A percentile compares a stretch with the other conserved stretches of the same genome.
Evolutionary conservation across 2,797 vertebrate genomes (phyloP).

Genomic region (Margarornis squamiger): DNA sequence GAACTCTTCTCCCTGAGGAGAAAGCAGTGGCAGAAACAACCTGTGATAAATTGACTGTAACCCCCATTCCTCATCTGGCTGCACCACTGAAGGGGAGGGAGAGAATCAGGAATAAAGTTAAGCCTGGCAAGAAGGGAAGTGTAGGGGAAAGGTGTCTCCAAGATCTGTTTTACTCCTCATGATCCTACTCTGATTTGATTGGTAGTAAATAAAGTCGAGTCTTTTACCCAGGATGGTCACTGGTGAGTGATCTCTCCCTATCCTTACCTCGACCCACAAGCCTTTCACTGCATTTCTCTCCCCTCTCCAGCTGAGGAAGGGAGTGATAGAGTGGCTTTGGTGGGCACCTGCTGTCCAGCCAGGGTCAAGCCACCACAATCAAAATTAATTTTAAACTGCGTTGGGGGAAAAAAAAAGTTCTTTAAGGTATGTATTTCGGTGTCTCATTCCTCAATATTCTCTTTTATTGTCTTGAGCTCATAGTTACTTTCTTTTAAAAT

Average conservation of each 20-base stretch:
- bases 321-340: background rate
- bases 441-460: background rate
- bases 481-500: background rate
- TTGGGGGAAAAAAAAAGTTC: background rate
- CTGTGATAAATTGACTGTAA: background rate
- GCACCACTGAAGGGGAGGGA: background rate
- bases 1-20: background rate
- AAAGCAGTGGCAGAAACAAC: background rate
- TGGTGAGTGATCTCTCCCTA: background rate
- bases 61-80: background rate
- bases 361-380: background rate
- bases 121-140: background rate
- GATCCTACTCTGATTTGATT: background rate
- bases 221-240: background rate
- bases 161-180: background rate
- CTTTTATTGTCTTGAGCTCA: background rate
- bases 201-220: background rate
- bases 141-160: background rate
- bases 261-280: background rate
- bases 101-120: background rate
- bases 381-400: background rate
- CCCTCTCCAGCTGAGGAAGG: background rate
- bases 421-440: background rate
- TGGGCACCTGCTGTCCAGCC: background rate
- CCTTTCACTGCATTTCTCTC: background rate